These are phyloP conservation scores for Caenorhabditis sp. DNA, from an alignment of 2,888 invertebrate genomes.

Conservation along the genomic window DNA sequence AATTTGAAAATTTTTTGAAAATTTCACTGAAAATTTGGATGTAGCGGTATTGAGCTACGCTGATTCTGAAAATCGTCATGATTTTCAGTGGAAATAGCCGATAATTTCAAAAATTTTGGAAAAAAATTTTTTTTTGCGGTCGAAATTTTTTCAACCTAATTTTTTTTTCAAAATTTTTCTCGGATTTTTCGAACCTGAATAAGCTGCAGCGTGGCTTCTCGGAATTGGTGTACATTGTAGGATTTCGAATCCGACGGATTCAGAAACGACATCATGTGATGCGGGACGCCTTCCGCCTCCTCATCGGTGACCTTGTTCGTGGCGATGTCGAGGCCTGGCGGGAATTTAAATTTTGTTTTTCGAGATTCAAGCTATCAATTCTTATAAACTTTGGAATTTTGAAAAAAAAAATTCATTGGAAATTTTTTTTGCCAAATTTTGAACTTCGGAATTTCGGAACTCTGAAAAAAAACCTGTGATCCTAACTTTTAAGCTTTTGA, in stretches of 20 bases:
- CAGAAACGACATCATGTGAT: slow-evolving; percentile 93
- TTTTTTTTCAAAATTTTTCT: too few species aligned
- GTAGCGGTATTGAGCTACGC: background rate
- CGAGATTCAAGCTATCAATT: background rate
- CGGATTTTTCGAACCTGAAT: slow-evolving; percentile 27
- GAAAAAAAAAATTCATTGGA: too few species aligned
- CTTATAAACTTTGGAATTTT: too few species aligned
- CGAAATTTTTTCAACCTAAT: too few species aligned
- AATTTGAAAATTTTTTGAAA: too few species aligned
- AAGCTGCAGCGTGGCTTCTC: slow-evolving; percentile 59
- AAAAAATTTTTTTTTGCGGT: too few species aligned
- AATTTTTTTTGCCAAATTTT: too few species aligned
- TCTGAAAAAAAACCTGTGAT: too few species aligned
- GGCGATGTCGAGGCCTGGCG: slow-evolving; percentile 81
- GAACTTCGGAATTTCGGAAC: too few species aligned
- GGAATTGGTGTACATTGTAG: slow-evolving; percentile 78
- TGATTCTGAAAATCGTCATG: background rate
- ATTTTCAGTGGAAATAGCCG: background rate
- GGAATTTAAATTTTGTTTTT: slow-evolving; percentile 24
- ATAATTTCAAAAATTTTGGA: too few species aligned
- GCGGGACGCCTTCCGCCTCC: slow-evolving; percentile 89
- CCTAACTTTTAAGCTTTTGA: too few species aligned
- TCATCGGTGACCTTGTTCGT: slow-evolving; percentile 87
- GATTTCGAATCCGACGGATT: slow-evolving; percentile 86
- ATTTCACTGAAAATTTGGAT: background rate